Conservation (phyloP, 2,888 invertebrate genomes). For the Galerucella calmariensis region DNA sequence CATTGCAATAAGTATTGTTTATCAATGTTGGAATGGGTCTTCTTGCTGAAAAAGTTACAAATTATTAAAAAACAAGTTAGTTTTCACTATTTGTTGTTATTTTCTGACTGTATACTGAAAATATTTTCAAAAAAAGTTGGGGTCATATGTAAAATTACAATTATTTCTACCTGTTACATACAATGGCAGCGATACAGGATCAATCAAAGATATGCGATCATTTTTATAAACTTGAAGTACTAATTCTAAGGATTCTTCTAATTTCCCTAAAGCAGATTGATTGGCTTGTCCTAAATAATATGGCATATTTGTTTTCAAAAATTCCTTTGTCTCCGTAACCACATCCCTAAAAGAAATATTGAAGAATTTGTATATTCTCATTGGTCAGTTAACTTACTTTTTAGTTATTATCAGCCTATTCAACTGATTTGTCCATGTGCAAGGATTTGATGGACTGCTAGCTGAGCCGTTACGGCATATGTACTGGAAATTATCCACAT, state of each 20-base stretch:
- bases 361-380: not conserved
- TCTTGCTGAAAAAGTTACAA: constrained; percentile 32
- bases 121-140: no score
- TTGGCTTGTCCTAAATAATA: not conserved
- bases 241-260: constrained; percentile 33
- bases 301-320: constrained; percentile 13
- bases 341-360: constrained; percentile 22
- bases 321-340: not conserved
- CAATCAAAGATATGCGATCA: constrained; percentile 42
- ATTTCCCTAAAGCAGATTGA: not conserved
- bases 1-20: constrained; percentile 50
- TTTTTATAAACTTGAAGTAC: constrained; percentile 38
- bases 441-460: constrained; percentile 61
- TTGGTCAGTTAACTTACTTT: constrained; percentile 61
- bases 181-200: constrained; percentile 35
- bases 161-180: constrained; percentile 47
- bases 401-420: constrained; percentile 70
- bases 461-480: constrained; percentile 59
- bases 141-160: not conserved
- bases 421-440: constrained; percentile 73
- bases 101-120: no score
- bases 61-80: not conserved
- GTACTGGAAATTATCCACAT: constrained; percentile 52
- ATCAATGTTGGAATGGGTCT: constrained; percentile 46
- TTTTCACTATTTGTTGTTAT: no score